Evolutionary conservation across 2,888 invertebrate species (phyloP), one percentile per base, ranked within the genome.

Genomic region (Chaitophorus viminalis): DNA sequence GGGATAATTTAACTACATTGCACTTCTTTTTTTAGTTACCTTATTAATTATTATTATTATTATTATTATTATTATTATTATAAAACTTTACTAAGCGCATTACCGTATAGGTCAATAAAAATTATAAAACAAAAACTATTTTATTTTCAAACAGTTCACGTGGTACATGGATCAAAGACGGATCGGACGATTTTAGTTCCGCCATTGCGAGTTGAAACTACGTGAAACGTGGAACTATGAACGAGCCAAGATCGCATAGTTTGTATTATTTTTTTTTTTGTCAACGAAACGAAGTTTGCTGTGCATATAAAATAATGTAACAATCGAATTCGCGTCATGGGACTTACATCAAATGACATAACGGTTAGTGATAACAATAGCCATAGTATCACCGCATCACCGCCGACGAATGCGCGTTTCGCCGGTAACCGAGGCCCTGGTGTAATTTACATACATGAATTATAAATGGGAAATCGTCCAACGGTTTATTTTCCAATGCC

Each of bases 371-470:
- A 25, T 54, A 33, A 77, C 25, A 54, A 18, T 18, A 18, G 46
- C 46, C 31, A 25, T 29, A 75, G 25, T 60, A 60, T 60, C 60
- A 1, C 60, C 25, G 60, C 25, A n/a, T n/a, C 25, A 5, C 60
- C 60, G 11, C 11, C 11, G 46, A 2, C 3, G 46, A 1, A 46
- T 9, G 60, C 25, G 60, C 21, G 6, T 60, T 60, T 60, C 60
- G 60, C 60, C 25, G 60, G 60, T 25, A 21, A 60, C 60, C 60
- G 25, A 21, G 21, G 0, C 9, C 3, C 36, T 6, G 39, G 39
- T 68, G 21, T 68, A 68, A 81, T 68, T 81, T 81, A 81, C 65
- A 46, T 68, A 68, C 81, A 68, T 46, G 29, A 39, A 68, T 81
- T 81, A 81, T 81, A 36, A 81, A 81, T 81, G 11, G 39, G 11